phyloP scores from a whole-genome alignment of 2,113 vertebrate genomes.

The Oriolus oriolus region DNA sequence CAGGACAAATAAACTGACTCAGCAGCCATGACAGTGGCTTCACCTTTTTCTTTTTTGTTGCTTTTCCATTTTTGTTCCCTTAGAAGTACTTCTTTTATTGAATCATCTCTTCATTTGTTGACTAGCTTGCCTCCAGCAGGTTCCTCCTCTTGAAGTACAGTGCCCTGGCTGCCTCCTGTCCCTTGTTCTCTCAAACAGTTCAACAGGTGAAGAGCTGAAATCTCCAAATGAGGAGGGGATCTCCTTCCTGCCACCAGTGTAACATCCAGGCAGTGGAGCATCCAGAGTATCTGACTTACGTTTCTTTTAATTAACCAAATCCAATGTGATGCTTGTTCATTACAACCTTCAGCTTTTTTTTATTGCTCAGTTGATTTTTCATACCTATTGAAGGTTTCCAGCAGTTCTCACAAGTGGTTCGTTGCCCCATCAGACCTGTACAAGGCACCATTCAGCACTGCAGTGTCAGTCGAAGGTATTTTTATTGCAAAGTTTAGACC shows the following conservation, averaged over 20 bases:
- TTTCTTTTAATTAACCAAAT: not conserved
- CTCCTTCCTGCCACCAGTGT: not conserved
- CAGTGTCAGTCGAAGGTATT: not conserved
- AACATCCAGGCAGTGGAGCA: not conserved
- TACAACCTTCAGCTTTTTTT: not conserved
- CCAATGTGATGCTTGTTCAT: not conserved
- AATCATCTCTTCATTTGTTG: not conserved
- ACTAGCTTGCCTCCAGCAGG: not conserved
- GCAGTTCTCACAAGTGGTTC: fast-evolving
- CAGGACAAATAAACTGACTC: not conserved
- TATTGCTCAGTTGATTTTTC: not conserved
- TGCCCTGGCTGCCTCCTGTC: not conserved
- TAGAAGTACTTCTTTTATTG: not conserved
- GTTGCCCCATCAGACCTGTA: not conserved
- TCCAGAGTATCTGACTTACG: not conserved
- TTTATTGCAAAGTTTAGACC: not conserved
- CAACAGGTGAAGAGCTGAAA: not conserved
- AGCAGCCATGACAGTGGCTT: not conserved
- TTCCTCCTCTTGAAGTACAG: not conserved
- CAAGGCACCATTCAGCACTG: not conserved
- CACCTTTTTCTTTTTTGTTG: not conserved
- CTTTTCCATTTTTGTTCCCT: not conserved
- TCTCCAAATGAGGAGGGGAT: not conserved
- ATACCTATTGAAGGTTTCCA: not conserved
- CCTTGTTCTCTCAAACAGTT: not conserved